Evolutionary conservation across 2,797 vertebrate genomes (phyloP), one percentile per base, ranked within the genome.

Genomic region (Crax fasciolata): DNA sequence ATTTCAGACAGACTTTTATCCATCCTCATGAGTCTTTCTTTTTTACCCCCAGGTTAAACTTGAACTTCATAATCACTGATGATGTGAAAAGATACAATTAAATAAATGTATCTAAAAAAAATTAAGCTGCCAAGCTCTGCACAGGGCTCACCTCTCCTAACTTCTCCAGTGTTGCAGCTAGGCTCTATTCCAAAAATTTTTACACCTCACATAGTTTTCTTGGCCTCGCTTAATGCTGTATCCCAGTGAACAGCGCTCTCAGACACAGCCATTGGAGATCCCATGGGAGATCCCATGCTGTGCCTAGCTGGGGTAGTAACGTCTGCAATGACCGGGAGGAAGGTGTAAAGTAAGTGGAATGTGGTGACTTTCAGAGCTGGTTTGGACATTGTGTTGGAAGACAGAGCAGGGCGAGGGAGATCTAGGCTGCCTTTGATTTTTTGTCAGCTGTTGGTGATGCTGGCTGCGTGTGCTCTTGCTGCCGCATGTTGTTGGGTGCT

Each of bases 41-140:
- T 43, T 39, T 62, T 35, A 1, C 20, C 63, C 13, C 8, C 0
- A 0, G 67, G 59, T 84, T 88, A 84, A 93, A 79, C 59, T 27
- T 80, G 63, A 94, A 82, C 48, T 84, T 82, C 5, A 2, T 75
- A 35, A 79, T 54, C 55, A 49, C 48, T 43, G 63, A 82, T 86
- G 63, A 43, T 86, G 15, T 21, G 24, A 70, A 90, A 89, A 86
- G 76, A 76, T 91, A 63, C 35, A 90, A 91, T 95, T 90, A 91
- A 92, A 78, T 84, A 88, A 78, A 81, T 0, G 2, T 67, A 32
- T 19, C 79, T 75, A 7, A 83, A 80, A 63, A 62, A 84, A 90
- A 91, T 63, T 18, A 75, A 30, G 35, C 48, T 95, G 88, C 88
- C 71, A 88, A 86, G 35, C 76, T 61, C 44, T 78, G 30, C 46